These are phyloP conservation scores for Philopedon plagiatum DNA, from an alignment of 2,888 invertebrate genomes.

Conservation along the genomic window DNA sequence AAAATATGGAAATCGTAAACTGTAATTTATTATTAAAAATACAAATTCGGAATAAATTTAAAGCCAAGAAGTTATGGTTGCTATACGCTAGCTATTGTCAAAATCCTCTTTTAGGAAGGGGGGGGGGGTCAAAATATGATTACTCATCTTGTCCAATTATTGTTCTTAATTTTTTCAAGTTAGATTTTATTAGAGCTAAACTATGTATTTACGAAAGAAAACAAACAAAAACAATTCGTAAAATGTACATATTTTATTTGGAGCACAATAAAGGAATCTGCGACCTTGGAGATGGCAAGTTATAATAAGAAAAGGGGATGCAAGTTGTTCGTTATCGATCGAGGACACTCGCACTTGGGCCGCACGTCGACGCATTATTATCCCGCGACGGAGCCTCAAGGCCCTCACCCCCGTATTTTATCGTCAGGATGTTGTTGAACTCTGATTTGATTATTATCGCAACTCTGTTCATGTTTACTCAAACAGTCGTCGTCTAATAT, in stretches of 20 bases:
- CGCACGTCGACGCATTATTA: slow-evolving; percentile 24
- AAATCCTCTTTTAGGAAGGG: too few relatives aligned
- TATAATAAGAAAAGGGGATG: neutral
- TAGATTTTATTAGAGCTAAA: too few relatives aligned
- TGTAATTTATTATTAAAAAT: too few relatives aligned
- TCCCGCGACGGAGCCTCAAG: slow-evolving; percentile 8
- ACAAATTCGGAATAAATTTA: too few relatives aligned
- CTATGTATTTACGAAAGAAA: too few relatives aligned
- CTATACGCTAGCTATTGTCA: too few relatives aligned
- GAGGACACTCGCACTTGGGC: slow-evolving; percentile 18
- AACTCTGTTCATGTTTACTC: neutral
- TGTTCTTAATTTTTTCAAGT: too few relatives aligned
- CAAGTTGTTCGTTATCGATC: slow-evolving; percentile 20
- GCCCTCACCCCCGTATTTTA: slow-evolving; percentile 16
- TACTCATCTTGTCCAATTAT: too few relatives aligned
- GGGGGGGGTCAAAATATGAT: too few relatives aligned
- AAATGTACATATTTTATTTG: neutral
- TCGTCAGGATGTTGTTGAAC: slow-evolving; percentile 23
- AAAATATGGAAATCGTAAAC: too few relatives aligned
- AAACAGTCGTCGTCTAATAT: neutral
- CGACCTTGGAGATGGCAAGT: slow-evolving; percentile 1
- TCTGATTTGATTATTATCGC: slow-evolving; percentile 9
- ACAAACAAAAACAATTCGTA: too few relatives aligned
- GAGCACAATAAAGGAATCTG: slow-evolving; percentile 4
- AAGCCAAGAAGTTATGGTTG: too few relatives aligned